Conservation (phyloP, 2,113 vertebrate genomes). For the Misgurnus mizolepis region DNA sequence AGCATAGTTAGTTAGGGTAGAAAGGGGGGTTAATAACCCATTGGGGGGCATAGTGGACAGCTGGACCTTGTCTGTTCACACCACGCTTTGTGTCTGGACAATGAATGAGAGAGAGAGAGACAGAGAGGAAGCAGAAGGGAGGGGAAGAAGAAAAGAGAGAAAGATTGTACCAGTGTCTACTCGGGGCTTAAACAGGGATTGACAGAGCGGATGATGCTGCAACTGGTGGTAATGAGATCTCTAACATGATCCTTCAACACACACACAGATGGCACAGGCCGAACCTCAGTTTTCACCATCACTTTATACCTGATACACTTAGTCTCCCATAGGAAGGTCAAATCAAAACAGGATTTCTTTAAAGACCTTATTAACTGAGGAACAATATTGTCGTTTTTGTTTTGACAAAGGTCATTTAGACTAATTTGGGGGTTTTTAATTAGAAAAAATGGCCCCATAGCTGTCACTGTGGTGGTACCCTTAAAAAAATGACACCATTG, state of each 20-base stretch:
- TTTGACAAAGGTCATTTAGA: no score
- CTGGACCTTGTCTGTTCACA: conserved; percentile 58
- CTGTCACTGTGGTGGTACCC: no score
- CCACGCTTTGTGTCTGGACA: conserved; percentile 52
- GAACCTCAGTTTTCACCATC: not conserved
- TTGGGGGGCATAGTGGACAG: conserved; percentile 49
- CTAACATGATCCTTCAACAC: conserved; percentile 8
- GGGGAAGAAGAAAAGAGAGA: conserved; percentile 28
- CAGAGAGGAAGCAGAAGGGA: conserved; percentile 38
- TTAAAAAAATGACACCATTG: no score
- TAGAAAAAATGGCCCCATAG: no score
- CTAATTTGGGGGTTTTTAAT: no score
- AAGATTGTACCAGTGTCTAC: conserved; percentile 8
- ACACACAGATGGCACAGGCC: not conserved
- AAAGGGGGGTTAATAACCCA: conserved; percentile 18
- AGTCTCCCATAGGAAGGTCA: not conserved
- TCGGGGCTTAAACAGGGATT: conserved; percentile 23
- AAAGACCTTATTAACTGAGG: no score
- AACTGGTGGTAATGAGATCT: conserved; percentile 41
- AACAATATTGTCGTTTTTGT: no score
- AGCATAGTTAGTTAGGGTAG: not conserved
- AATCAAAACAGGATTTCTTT: no score
- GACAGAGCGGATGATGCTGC: conserved; percentile 31
- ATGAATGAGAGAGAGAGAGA: conserved; percentile 43
- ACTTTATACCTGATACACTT: conserved; percentile 18